Evolutionary conservation across 1,140 invertebrate genomes (phyloP).

Genomic region (Drosophila asahinai): DNA sequence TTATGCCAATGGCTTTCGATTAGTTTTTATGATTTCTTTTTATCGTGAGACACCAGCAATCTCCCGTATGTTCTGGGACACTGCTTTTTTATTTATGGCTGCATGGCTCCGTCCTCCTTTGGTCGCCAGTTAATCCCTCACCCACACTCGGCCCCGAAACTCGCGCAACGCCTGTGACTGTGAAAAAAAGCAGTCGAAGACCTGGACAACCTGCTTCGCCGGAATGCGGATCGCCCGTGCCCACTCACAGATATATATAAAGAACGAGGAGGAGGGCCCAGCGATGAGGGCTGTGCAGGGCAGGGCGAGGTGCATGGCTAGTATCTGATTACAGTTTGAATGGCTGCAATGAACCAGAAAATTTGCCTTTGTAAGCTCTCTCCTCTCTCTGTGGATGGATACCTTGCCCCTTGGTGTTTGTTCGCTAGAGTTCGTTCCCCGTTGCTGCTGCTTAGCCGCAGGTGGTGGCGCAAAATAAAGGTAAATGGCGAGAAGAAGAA

Average conservation of each 20-base stretch:
- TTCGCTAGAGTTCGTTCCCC: conserved; percentile 24
- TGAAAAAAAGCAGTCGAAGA: conserved; percentile 16
- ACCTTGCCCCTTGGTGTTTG: conserved; percentile 19
- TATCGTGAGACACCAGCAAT: not conserved
- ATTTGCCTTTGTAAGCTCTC: conserved; percentile 65
- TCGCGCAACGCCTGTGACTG: not conserved
- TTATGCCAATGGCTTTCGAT: conserved; percentile 22
- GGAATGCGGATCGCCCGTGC: conserved; percentile 34
- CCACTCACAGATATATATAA: conserved; percentile 21
- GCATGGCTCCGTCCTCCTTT: conserved; percentile 8
- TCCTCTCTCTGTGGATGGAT: not conserved
- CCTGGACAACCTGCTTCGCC: conserved; percentile 34
- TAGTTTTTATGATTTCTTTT: not conserved
- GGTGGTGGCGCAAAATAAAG: conserved; percentile 24
- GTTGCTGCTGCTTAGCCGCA: conserved; percentile 25
- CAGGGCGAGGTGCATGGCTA: conserved; percentile 10
- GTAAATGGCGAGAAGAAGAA: conserved; percentile 8
- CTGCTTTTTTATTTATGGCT: conserved; percentile 23
- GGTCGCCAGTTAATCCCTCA: conserved; percentile 31
- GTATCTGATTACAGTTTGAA: conserved; percentile 81
- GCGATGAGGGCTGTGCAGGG: conserved; percentile 10
- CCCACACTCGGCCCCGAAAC: conserved; percentile 12
- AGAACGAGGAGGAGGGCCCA: conserved; percentile 7
- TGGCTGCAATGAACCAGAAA: conserved; percentile 80
- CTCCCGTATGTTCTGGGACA: conserved; percentile 14